Evolutionary conservation across 2,888 invertebrate species (phyloP).

Genomic region (Adelphocoris suturalis): DNA sequence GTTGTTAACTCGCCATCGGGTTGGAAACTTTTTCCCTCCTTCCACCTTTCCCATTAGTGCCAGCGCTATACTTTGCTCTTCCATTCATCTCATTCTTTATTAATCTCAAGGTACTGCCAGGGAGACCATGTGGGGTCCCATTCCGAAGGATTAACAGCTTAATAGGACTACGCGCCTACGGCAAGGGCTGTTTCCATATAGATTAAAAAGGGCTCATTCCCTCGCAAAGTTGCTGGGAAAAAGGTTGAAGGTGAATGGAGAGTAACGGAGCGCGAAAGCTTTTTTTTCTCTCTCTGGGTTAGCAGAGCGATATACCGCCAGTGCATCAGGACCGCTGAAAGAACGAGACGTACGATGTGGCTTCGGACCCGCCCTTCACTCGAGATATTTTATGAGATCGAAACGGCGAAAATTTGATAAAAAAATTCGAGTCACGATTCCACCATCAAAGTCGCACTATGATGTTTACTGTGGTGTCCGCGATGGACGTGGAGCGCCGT

Average conservation of each 20-base stretch:
- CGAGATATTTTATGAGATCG: constrained; percentile 1
- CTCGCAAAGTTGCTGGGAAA: background rate
- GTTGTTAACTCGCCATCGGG: background rate
- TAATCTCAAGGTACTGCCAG: background rate
- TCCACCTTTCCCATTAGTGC: background rate
- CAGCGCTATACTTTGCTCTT: background rate
- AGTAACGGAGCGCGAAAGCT: background rate
- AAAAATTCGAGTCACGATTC: constrained; percentile 42
- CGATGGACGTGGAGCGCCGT: background rate
- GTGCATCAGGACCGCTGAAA: too few relatives aligned
- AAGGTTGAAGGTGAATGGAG: background rate
- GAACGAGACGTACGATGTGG: too few relatives aligned
- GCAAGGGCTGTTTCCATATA: background rate
- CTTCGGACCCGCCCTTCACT: background rate
- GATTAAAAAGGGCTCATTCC: constrained; percentile 11
- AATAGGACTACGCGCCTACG: background rate
- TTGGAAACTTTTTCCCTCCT: background rate
- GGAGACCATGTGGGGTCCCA: background rate
- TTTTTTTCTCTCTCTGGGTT: background rate
- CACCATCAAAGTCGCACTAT: constrained; percentile 34
- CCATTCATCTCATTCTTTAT: constrained; percentile 10
- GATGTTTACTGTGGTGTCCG: background rate
- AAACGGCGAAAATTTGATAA: constrained; percentile 15
- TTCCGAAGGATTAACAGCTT: constrained; percentile 28
- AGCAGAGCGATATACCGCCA: background rate